These are phyloP conservation scores for Acrossocheilus wenchowensis DNA, from an alignment of 2,797 vertebrate species.

Conservation along the genomic window DNA sequence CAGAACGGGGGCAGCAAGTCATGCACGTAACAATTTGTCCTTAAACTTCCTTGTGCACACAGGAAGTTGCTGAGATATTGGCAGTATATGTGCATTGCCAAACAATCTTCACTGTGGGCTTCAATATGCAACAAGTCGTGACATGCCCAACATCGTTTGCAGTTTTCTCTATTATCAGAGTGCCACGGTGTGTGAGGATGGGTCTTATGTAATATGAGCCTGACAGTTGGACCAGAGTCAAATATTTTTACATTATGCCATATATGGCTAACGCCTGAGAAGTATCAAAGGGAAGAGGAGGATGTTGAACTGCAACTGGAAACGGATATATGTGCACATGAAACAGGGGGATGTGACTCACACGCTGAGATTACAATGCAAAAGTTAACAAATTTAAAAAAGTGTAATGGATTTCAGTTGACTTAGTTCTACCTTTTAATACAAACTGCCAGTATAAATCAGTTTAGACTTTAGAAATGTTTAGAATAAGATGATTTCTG, in stretches of 20 bases:
- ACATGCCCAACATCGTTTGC: background rate
- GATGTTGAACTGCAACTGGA: background rate
- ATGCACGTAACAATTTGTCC: background rate
- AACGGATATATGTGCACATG: background rate
- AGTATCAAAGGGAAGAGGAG: conserved; percentile 3
- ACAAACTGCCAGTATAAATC: background rate
- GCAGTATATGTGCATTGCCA: background rate
- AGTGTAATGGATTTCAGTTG: background rate
- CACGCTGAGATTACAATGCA: background rate
- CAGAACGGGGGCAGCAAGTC: conserved; percentile 1
- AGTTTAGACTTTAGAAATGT: background rate
- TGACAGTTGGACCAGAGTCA: conserved; percentile 1
- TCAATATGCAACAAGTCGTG: conserved; percentile 15
- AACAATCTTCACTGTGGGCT: background rate
- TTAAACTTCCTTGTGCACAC: background rate
- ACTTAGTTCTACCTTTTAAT: background rate
- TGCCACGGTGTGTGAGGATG: background rate
- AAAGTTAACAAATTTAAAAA: background rate
- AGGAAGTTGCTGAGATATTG: background rate
- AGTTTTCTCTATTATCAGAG: background rate
- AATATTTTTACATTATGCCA: conserved; percentile 22
- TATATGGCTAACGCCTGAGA: conserved; percentile 46
- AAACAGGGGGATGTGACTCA: background rate
- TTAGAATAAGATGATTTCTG: conserved; percentile 22
- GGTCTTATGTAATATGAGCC: conserved; percentile 14